Base-by-base conservation (phyloP, 1,140 invertebrate genomes). In the Papilio helenus region DNA sequence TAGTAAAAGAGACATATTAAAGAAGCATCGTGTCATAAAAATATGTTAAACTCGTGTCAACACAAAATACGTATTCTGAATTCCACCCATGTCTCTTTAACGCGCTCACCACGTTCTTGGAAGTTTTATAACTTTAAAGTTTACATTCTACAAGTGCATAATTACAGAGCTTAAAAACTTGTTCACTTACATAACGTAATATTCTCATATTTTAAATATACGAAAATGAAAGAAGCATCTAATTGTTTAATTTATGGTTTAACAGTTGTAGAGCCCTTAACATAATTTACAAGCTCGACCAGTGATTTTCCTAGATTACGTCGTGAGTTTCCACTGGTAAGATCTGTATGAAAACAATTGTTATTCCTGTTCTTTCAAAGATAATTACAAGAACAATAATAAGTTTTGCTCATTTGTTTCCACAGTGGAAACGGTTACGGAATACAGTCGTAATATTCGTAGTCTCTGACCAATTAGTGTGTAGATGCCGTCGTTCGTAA, bases 121-220 rank as follows among this genome's bases (percentile, higher is more conserved):
- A 61, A 61, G 20, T 61, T 61, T 26, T 61, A 61, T 23, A 61
- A 61, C 58, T 61, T 61, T 26, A 61, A 61, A 61, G 58, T 61
- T 61, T 23, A 61, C 58, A 61, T 26, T 58, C 20, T 61, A 61
- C 58, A 14, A 61, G 58, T 61, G 20, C 58, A 61, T 61, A 61
- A 61, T 61, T 61, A 61, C 12, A 61, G 9, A 61, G 58, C 58
- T 61, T 61, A 26, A 26, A 26, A 61, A 61, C 58, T 61, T 26
- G 58, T 12, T 61, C 14, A 61, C 20, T 23, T 23, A 26, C 8
- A 23, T 61, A 5, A 23, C 12, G 29, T 3, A 9, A 61, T 14
- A 7, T 26, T 61, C 58, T 61, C 58, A 12, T 4, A 26, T 61
- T 12, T 61, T 20, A 20, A 23, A 61, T 10, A 61, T 3, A 61